Evolutionary conservation across 2,888 invertebrate genomes (phyloP).

Genomic region (Fabriciana adippe): DNA sequence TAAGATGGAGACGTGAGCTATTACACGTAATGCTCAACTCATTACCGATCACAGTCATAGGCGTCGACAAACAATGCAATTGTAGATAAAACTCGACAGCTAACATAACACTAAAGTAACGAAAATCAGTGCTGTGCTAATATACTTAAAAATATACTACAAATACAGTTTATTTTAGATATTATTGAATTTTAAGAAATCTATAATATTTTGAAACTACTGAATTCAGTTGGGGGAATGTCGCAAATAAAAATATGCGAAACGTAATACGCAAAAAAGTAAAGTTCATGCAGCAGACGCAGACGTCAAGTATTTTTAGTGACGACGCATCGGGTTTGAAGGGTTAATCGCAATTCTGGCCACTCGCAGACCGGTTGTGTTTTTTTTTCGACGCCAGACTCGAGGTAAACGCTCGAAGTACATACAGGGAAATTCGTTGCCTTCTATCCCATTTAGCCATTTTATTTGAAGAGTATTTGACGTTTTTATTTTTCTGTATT

Average conservation of each 20-base stretch:
- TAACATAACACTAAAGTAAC: conserved; percentile 18
- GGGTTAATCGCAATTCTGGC: conserved; percentile 73
- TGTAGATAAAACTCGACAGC: conserved; percentile 27
- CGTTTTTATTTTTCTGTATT: conserved; percentile 4
- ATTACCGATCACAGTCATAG: conserved; percentile 32
- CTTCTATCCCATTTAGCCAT: conserved; percentile 52
- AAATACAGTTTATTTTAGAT: not conserved
- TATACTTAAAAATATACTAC: not conserved
- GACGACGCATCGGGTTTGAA: conserved; percentile 57
- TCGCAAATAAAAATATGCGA: conserved; percentile 25
- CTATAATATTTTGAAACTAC: not conserved
- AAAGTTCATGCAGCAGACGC: conserved; percentile 34
- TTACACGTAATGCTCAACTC: conserved; percentile 37
- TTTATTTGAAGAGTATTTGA: conserved; percentile 38
- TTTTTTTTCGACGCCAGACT: conserved; percentile 54
- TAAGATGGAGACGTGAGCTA: conserved; percentile 36
- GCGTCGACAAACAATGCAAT: conserved; percentile 33
- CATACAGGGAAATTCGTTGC: conserved; percentile 51
- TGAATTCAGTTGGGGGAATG: conserved; percentile 8
- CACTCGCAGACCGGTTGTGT: conserved; percentile 67
- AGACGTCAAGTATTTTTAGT: conserved; percentile 60
- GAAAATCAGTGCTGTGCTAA: not conserved
- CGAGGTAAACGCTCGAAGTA: conserved; percentile 54
- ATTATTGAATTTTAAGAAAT: too few relatives aligned
- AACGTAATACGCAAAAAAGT: conserved; percentile 33